phyloP scores from a whole-genome alignment of 2,888 invertebrate genomes.

The Netelia melanura region DNA sequence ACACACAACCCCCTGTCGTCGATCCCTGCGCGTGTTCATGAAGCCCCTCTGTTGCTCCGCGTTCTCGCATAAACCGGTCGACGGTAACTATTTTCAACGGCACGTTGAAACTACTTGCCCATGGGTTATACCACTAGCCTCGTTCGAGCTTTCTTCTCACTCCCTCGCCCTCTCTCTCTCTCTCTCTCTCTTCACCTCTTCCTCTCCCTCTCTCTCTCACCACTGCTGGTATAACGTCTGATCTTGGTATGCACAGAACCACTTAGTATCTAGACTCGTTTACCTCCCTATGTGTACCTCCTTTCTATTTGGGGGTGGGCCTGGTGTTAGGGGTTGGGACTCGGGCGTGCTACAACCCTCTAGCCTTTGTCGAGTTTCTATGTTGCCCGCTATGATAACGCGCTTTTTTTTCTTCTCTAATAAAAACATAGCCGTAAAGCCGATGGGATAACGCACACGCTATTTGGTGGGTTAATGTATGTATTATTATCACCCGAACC shows the following conservation, averaged over 20 bases:
- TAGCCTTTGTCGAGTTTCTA: conserved; percentile 11
- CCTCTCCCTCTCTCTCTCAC: neutral
- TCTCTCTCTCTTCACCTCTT: neutral
- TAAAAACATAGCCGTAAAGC: conserved; percentile 44
- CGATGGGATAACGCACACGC: conserved; percentile 16
- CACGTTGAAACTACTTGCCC: conserved; percentile 64
- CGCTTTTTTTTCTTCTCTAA: neutral
- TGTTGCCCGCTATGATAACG: neutral
- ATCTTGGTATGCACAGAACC: conserved; percentile 50
- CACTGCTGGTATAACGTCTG: conserved; percentile 21
- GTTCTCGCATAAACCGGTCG: conserved; percentile 68
- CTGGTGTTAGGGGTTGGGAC: neutral
- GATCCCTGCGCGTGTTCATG: conserved; percentile 45
- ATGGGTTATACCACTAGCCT: conserved; percentile 39
- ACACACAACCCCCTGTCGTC: conserved; percentile 33
- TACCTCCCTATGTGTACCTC: conserved; percentile 8
- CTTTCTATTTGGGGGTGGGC: conserved; percentile 18
- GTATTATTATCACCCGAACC: conserved; percentile 35
- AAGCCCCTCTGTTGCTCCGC: conserved; percentile 59
- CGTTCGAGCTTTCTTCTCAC: conserved; percentile 12
- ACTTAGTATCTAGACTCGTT: conserved; percentile 61
- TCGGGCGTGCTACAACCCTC: conserved; percentile 23
- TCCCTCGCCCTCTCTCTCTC: conserved; percentile 19
- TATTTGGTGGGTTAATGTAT: conserved; percentile 30
- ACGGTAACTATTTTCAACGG: conserved; percentile 65